Evolutionary conservation across 2,797 vertebrate genomes (phyloP).

Genomic region (Pangasius sanitwongsei): DNA sequence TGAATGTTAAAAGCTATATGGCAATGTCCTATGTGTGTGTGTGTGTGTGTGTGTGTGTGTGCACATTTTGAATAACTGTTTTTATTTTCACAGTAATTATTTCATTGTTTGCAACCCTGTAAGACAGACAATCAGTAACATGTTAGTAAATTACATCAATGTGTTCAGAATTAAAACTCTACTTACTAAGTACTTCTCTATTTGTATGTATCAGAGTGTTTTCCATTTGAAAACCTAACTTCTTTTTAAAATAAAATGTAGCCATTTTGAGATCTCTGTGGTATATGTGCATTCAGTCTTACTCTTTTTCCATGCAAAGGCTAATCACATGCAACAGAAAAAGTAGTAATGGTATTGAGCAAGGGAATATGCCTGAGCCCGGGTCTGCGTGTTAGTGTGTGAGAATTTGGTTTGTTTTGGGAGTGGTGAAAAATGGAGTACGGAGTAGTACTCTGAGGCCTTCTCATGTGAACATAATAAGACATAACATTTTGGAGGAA

Average conservation of each 20-base stretch:
- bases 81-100: background rate
- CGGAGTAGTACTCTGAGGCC: slow-evolving; percentile 10
- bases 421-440: slow-evolving; percentile 5
- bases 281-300: background rate
- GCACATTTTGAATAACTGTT: background rate
- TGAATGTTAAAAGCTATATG: background rate
- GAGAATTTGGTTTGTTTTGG: slow-evolving; percentile 24
- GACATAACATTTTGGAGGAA: slow-evolving; percentile 60
- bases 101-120: background rate
- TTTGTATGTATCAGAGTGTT: background rate
- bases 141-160: background rate
- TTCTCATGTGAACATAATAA: slow-evolving; percentile 61
- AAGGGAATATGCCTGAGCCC: background rate
- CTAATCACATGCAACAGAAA: background rate
- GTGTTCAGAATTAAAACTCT: background rate
- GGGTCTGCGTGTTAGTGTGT: background rate
- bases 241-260: background rate
- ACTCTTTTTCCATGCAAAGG: background rate
- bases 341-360: background rate
- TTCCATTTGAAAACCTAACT: background rate
- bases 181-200: background rate
- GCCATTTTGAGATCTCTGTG: background rate
- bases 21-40: background rate
- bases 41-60: background rate
- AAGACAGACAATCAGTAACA: background rate